Conservation (phyloP, 2,888 invertebrate species). For the Plebejus argus region DNA sequence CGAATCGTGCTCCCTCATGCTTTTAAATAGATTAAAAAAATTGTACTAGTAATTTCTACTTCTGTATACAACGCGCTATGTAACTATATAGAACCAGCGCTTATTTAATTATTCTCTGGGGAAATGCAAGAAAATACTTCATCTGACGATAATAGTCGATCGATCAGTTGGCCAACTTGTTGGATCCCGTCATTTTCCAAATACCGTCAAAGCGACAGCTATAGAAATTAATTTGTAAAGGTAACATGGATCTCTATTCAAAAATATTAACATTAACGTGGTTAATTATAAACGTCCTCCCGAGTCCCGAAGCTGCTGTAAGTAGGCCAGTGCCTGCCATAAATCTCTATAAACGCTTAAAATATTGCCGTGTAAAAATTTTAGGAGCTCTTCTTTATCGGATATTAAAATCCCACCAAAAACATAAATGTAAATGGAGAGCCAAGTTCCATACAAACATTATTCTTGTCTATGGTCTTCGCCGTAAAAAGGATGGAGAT, state of each 20-base stretch:
- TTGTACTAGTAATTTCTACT: too few relatives aligned
- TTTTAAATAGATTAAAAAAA: constrained; percentile 1
- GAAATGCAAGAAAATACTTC: too few relatives aligned
- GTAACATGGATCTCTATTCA: neutral
- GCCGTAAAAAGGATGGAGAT: too few relatives aligned
- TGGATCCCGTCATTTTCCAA: neutral
- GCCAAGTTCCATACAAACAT: too few relatives aligned
- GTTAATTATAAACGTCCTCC: neutral
- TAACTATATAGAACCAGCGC: too few relatives aligned
- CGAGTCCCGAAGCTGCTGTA: neutral
- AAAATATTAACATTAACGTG: neutral
- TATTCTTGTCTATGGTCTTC: too few relatives aligned
- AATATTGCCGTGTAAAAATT: constrained; percentile 1
- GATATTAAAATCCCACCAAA: too few relatives aligned
- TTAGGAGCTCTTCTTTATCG: neutral
- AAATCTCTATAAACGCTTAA: constrained; percentile 18
- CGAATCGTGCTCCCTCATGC: neutral
- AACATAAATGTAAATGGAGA: too few relatives aligned
- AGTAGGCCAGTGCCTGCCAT: constrained; percentile 15
- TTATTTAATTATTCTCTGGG: too few relatives aligned
- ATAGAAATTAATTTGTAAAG: neutral
- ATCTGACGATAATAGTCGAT: neutral
- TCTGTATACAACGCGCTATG: too few relatives aligned
- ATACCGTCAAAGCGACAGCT: neutral
- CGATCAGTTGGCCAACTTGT: neutral